A percentile compares a stretch with the other conserved stretches of the same genome.
Evolutionary conservation across 2,113 vertebrate species (phyloP).

Genomic region (Siniperca chuatsi): DNA sequence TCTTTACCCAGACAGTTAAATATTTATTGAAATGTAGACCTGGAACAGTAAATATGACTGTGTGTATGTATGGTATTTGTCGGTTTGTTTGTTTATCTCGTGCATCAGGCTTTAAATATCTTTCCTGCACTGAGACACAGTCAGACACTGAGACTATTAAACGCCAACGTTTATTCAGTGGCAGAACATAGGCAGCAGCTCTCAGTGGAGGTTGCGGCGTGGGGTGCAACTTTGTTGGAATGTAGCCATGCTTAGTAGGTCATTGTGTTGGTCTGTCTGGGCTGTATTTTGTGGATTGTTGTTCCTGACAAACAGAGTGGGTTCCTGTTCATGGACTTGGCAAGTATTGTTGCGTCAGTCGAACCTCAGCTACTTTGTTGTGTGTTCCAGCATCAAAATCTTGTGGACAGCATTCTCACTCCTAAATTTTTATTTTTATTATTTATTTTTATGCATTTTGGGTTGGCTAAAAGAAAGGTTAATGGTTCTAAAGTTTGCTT

Average conservation of each 20-base stretch:
- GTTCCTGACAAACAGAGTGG: slow-evolving; percentile 20
- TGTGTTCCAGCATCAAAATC: background rate
- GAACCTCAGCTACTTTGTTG: slow-evolving; percentile 9
- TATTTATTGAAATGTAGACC: background rate
- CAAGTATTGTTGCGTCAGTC: slow-evolving; percentile 16
- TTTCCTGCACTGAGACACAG: slow-evolving; percentile 4
- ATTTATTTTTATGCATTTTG: background rate
- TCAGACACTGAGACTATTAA: background rate
- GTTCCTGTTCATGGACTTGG: slow-evolving; percentile 17
- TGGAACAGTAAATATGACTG: background rate
- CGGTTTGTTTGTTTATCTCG: slow-evolving; percentile 26
- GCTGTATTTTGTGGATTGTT: slow-evolving; percentile 41
- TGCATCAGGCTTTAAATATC: slow-evolving; percentile 23
- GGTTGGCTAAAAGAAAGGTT: background rate
- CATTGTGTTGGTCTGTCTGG: slow-evolving; percentile 66
- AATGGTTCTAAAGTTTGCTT: background rate
- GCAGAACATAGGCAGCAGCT: slow-evolving; percentile 35
- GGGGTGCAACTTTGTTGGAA: slow-evolving; percentile 62
- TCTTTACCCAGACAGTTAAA: background rate
- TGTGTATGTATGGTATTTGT: slow-evolving; percentile 1
- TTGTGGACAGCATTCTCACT: background rate
- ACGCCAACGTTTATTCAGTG: slow-evolving; percentile 31
- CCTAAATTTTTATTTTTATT: background rate
- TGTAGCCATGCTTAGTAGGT: slow-evolving; percentile 51
- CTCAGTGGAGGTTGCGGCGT: slow-evolving; percentile 39